Conservation (phyloP, 2,113 vertebrate genomes). For the Bucco capensis region DNA sequence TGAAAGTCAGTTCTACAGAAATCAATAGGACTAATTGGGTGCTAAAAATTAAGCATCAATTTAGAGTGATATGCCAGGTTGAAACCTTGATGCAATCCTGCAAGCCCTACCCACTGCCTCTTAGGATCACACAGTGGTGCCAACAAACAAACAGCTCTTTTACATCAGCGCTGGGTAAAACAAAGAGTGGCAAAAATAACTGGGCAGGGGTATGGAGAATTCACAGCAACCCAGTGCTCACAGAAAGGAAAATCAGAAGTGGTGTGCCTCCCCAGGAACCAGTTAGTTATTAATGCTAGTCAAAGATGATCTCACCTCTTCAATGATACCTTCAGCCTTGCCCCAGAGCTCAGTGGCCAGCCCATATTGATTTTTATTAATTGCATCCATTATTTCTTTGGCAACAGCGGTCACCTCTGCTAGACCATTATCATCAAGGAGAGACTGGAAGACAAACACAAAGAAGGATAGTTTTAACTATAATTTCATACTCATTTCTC, state of each 20-base stretch:
- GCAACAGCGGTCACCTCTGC: slow-evolving; percentile 80
- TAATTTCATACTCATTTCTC: neutral
- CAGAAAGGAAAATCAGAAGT: neutral
- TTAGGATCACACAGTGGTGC: neutral
- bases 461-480: neutral
- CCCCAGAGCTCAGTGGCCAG: slow-evolving; percentile 88
- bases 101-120: neutral
- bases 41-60: neutral
- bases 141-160: neutral
- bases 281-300: neutral
- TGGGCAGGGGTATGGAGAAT: neutral
- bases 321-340: slow-evolving; percentile 78
- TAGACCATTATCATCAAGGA: slow-evolving; percentile 88
- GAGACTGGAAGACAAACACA: slow-evolving; percentile 78
- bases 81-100: neutral
- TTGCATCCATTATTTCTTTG: slow-evolving; percentile 78
- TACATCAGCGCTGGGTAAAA: neutral
- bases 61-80: neutral
- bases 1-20: neutral
- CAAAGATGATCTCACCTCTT: slow-evolving; percentile 75
- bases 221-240: neutral
- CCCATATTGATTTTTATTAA: slow-evolving; percentile 74
- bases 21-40: neutral
- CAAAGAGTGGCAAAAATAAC: neutral
- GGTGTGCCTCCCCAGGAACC: neutral